phyloP scores from a whole-genome alignment of 1,140 invertebrate species.

The Zaprionus davidi region DNA sequence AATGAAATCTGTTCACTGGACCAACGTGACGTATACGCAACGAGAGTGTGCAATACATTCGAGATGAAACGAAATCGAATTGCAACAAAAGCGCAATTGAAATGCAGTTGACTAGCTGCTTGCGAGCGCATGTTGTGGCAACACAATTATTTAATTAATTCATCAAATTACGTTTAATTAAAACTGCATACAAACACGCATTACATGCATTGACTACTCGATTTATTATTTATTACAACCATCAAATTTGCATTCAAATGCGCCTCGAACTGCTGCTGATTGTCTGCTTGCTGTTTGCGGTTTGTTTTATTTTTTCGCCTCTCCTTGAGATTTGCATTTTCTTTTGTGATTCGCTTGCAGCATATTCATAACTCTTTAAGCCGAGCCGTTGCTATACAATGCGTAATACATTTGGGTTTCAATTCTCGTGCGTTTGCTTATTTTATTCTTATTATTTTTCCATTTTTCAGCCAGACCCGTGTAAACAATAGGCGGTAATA shows the following conservation, averaged over 20 bases:
- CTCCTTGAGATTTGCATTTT: slow-evolving; percentile 16
- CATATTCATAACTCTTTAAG: slow-evolving; percentile 13
- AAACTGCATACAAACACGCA: slow-evolving; percentile 14
- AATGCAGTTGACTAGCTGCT: slow-evolving; percentile 15
- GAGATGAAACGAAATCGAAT: not conserved
- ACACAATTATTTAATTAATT: slow-evolving; percentile 20
- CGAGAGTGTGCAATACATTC: not conserved
- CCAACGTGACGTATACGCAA: not conserved
- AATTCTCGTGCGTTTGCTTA: slow-evolving; percentile 19
- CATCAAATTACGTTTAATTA: slow-evolving; percentile 26
- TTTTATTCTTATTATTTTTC: slow-evolving; percentile 35
- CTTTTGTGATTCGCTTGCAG: not conserved
- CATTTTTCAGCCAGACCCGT: slow-evolving; percentile 4
- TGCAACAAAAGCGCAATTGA: slow-evolving; percentile 9
- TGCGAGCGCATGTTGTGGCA: not conserved
- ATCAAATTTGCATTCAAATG: not conserved
- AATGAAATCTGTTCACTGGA: slow-evolving; percentile 6
- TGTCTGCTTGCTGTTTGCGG: not conserved
- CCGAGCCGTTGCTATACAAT: not conserved
- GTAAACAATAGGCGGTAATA: slow-evolving; percentile 21
- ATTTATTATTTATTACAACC: not conserved
- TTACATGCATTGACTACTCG: not conserved
- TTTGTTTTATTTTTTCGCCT: not conserved
- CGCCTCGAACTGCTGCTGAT: not conserved
- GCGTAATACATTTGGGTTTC: slow-evolving; percentile 25